phyloP scores from a whole-genome alignment of 2,797 vertebrate genomes.

The Malacoctenus gilli region DNA sequence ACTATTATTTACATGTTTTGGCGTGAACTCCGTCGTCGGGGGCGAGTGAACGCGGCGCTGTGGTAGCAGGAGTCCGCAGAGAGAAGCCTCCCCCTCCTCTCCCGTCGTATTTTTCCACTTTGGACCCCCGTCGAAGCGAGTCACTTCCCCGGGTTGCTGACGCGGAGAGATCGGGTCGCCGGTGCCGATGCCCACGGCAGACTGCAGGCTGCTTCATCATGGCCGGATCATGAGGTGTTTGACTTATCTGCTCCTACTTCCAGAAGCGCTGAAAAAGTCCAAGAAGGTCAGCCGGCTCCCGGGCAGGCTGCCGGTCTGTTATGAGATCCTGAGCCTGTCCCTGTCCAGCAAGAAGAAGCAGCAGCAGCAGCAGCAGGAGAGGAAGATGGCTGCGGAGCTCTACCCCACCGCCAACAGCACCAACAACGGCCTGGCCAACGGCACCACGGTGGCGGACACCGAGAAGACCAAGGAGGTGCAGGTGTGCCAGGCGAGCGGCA shows the following conservation, averaged over 20 bases:
- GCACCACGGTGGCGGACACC: constrained; percentile 78
- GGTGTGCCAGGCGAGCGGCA: constrained; percentile 75
- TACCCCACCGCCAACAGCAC: constrained; percentile 83
- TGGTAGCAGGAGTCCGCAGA: constrained; percentile 4
- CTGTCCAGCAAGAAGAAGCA: constrained; percentile 69
- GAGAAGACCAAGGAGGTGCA: constrained; percentile 83
- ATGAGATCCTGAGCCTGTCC: constrained; percentile 86
- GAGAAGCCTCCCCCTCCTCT: neutral
- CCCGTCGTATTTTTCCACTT: neutral
- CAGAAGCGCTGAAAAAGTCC: constrained; percentile 93
- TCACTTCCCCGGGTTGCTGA: constrained; percentile 24
- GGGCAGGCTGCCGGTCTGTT: constrained; percentile 82
- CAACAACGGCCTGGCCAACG: constrained; percentile 73
- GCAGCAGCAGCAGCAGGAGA: constrained; percentile 50
- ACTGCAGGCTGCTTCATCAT: constrained; percentile 86
- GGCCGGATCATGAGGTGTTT: constrained; percentile 96
- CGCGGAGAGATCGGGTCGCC: constrained; percentile 21
- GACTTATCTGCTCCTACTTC: constrained; percentile 91
- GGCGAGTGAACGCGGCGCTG: constrained; percentile 24
- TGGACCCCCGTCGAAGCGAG: neutral
- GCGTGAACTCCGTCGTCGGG: constrained; percentile 45
- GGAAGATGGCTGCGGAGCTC: constrained; percentile 96
- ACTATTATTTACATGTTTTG: constrained; percentile 41
- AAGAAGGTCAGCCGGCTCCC: constrained; percentile 82
- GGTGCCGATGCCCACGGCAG: constrained; percentile 89